phyloP scores from a whole-genome alignment of 2,113 vertebrate species.

The Nematolebias whitei region DNA sequence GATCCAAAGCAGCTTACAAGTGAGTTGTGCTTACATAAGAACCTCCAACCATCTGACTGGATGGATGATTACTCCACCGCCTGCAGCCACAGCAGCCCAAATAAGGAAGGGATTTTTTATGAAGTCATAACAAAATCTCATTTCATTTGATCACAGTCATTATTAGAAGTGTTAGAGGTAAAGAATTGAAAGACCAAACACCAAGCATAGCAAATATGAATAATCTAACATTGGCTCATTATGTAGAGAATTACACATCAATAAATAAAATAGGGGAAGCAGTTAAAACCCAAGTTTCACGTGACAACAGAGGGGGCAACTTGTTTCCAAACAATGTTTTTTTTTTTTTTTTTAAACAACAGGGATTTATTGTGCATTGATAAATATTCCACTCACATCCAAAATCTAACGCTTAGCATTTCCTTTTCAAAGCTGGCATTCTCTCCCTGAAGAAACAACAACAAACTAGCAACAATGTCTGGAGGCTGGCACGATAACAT shows the following conservation, averaged over 20 bases:
- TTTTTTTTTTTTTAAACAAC: slow-evolving; percentile 17
- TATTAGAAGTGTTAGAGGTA: slow-evolving; percentile 13
- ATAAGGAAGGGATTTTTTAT: slow-evolving; percentile 8
- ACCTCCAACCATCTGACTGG: no score
- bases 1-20: no score
- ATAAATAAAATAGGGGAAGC: slow-evolving; percentile 24
- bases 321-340: slow-evolving; percentile 41
- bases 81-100: neutral
- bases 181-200: slow-evolving; percentile 16
- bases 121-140: slow-evolving; percentile 13
- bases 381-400: no score
- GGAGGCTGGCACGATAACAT: neutral
- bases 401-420: no score
- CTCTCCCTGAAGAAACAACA: slow-evolving; percentile 22
- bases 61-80: neutral
- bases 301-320: slow-evolving; percentile 44
- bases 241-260: slow-evolving; percentile 20
- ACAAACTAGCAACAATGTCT: slow-evolving; percentile 5
- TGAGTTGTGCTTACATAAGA: no score
- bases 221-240: slow-evolving; percentile 15
- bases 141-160: slow-evolving; percentile 18
- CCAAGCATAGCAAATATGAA: slow-evolving; percentile 26
- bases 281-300: slow-evolving; percentile 10
- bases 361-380: no score
- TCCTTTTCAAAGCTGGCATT: slow-evolving; percentile 1